Evolutionary conservation across 1,140 invertebrate species (phyloP), one percentile per base, ranked within the genome.

Genomic region (Philaenus spumarius): DNA sequence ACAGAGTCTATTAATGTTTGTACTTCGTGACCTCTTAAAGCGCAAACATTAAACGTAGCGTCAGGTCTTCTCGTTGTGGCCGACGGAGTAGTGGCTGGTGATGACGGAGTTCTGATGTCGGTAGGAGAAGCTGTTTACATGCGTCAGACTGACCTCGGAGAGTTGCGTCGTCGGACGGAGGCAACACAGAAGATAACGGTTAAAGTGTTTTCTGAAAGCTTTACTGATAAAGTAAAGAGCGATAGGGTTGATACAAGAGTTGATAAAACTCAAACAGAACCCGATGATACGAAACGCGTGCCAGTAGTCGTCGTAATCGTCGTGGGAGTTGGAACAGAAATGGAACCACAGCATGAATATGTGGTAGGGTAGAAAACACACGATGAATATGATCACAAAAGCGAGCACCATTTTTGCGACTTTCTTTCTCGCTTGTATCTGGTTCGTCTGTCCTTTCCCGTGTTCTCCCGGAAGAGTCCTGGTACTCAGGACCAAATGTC

Each of bases 171-270:
- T n/a, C 4, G 3, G 23, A 2, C 15, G 23, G 2, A 51, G 3
- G 15, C 81, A 83, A 67, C 88, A 92, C 73, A 90, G 93, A 7
- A 95, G 77, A 73, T 94, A 91, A 15, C 84, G 78, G 73, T 95
- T 93, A 77, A 94, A 97, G 75, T 93, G 86, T 60, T 80, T 77
- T 4, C 90, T 81, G 75, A 95, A 97, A n/a, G 90, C 87, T 2
- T 89, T 86, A 64, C 90, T 94, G 58, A 95, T 83, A 70, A 90
- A 93, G 69, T 95, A 96, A 2, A 96, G 76, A 1, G 91, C 90
- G 24, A 95, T 86, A 0, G 93, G 93, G 75, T 95, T 95, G 58
- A 95, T 85, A 73, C 92, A 95, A 9, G 91, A 93, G 74, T 95
- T 94, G 37, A 91, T 81, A 72, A 93, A 95, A 64, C 86, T 88